Base-by-base conservation (phyloP, 2,797 vertebrate genomes). In the Glyptemys insculpta region DNA sequence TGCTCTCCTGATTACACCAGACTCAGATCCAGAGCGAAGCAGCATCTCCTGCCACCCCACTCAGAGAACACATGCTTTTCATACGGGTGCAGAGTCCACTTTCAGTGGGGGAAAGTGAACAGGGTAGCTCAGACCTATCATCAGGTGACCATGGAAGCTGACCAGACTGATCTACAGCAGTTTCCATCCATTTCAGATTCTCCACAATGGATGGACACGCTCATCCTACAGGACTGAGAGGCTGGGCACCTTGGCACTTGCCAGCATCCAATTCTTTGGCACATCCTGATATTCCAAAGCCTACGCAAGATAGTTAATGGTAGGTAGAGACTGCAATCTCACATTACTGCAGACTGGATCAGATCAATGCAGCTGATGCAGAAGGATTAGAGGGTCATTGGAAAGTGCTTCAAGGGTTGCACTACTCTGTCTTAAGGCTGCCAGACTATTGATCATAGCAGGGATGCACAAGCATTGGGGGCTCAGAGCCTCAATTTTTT, bases 311-410 rank as follows among this genome's bases (percentile, higher is more conserved):
- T 34, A n/a, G 76, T 84, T 88, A 86, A 79, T 9, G 49, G 59
- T 68, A 79, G 79, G 89, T 44, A 19, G 81, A 16, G 21, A 79
- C 21, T 88, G 90, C 94, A 93, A 37, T 87, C 93, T 94, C 94
- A 85, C 85, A 80, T 21, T 8, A 9, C 91, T 87, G 79, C 79
- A 90, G 96, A 79, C 62, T 96, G 92, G 85, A 87, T 96, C 96
- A 93, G 86, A 82, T 90, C 86, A 92, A 91, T 92, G n/a, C 9
- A 18, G 79, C 81, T 93, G 92, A 95, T 92, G 96, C 92, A 86
- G 74, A 86, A 95, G 81, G 92, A 96, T 93, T 4, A 83, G 1
- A 93, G 81, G 95, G 90, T 91, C 87, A 90, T 76, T 79, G 50
- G 52, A 44, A 29, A 93, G 47, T 54, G 85, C 5, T 21, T 3